Percentiles rank a stretch among this genome's conserved stretches.
phyloP scores from a whole-genome alignment of 2,888 invertebrate genomes.

The Napeogenes sylphis region DNA sequence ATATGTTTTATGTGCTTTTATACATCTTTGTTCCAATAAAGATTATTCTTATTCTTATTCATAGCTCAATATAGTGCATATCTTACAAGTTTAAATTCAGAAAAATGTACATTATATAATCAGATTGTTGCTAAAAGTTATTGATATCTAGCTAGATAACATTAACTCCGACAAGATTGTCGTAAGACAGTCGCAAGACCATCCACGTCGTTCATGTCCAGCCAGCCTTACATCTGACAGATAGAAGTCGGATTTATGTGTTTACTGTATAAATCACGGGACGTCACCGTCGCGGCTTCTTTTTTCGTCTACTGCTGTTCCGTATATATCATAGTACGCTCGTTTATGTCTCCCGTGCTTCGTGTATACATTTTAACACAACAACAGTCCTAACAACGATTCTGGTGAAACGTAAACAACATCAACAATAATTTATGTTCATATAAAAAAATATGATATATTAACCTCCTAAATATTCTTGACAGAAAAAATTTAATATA shows the following conservation, averaged over 20 bases:
- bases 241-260: slow-evolving; percentile 78
- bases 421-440: background rate
- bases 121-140: too few species aligned
- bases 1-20: too few species aligned
- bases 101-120: too few species aligned
- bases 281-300: slow-evolving; percentile 54
- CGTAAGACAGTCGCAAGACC: background rate
- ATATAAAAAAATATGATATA: background rate
- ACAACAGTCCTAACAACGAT: slow-evolving; percentile 7
- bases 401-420: background rate
- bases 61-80: too few species aligned
- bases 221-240: slow-evolving; percentile 50
- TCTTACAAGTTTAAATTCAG: too few species aligned
- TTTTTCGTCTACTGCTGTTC: slow-evolving; percentile 59
- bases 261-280: slow-evolving; percentile 76
- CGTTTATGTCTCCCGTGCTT: slow-evolving; percentile 57
- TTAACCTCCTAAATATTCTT: too few species aligned
- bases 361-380: slow-evolving; percentile 33
- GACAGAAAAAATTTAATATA: too few species aligned
- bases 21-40: too few species aligned
- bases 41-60: too few species aligned
- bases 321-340: slow-evolving; percentile 59
- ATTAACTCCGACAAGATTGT: too few species aligned
- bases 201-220: background rate
- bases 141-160: too few species aligned